Percentiles rank a stretch among this genome's conserved stretches.
Evolutionary conservation across 2,113 vertebrate genomes (phyloP).

Genomic region (Alouatta palliata): DNA sequence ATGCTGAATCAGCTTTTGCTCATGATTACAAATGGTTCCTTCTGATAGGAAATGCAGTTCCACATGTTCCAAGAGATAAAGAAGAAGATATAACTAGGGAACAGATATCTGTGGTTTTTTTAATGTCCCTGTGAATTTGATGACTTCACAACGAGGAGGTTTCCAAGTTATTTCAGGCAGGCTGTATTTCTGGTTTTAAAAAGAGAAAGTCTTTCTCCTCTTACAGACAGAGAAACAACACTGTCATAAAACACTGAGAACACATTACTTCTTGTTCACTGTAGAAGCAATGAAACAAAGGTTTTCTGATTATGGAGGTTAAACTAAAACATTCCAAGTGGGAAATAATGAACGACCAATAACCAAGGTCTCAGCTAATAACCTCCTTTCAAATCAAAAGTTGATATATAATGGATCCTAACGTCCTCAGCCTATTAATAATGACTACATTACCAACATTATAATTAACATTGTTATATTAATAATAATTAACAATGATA

Average conservation of each 20-base stretch:
- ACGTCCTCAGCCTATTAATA: not conserved
- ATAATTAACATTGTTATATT: conserved; percentile 15
- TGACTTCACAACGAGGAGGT: not conserved
- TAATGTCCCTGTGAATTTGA: not conserved
- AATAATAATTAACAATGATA: conserved; percentile 27
- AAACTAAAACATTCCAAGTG: conserved; percentile 5
- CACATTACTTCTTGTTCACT: not conserved
- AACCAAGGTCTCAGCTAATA: not conserved
- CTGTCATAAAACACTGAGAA: not conserved
- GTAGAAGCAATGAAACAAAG: not conserved
- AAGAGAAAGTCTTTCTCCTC: conserved; percentile 9
- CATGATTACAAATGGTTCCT: conserved; percentile 20
- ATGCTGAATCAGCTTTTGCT: not conserved
- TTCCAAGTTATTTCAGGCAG: not conserved
- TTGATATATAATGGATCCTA: not conserved
- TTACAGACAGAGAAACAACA: conserved; percentile 4
- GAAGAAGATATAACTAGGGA: not conserved
- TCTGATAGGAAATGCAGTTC: not conserved
- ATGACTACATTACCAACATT: not conserved
- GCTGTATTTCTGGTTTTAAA: conserved; percentile 1
- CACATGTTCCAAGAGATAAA: not conserved
- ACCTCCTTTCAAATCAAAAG: conserved; percentile 14
- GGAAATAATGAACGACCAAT: not conserved
- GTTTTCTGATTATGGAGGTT: not conserved
- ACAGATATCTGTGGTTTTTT: not conserved